These are phyloP conservation scores for Potamarius usumacintae DNA, from an alignment of 2,113 vertebrate genomes.

Conservation along the genomic window DNA sequence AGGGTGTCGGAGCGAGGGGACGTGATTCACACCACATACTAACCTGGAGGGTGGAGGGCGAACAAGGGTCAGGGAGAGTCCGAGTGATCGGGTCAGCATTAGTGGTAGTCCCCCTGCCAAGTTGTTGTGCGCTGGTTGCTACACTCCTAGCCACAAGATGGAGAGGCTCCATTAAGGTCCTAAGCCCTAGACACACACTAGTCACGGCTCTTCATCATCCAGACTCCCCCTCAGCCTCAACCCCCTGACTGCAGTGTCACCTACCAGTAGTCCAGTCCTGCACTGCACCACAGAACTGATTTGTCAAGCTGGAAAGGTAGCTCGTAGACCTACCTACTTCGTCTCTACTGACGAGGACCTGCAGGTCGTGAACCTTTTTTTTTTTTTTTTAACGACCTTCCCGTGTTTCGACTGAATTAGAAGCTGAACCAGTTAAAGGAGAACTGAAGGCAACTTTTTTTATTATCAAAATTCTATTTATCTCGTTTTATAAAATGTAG, in stretches of 20 bases:
- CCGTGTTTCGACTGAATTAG: background rate
- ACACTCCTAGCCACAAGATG: background rate
- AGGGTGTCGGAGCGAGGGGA: constrained; percentile 10
- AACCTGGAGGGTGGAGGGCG: constrained; percentile 23
- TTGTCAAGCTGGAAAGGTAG: background rate
- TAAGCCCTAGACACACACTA: background rate
- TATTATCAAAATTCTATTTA: no score
- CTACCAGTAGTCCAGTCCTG: background rate
- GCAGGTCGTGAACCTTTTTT: background rate
- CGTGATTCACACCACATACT: background rate
- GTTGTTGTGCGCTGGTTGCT: background rate
- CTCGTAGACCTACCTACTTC: no score
- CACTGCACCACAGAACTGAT: background rate
- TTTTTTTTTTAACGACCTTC: background rate
- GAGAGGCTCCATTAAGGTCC: constrained; percentile 14
- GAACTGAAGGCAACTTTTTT: no score
- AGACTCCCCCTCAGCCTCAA: background rate
- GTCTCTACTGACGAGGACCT: background rate
- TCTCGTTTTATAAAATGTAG: no score
- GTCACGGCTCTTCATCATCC: background rate
- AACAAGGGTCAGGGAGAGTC: constrained; percentile 7
- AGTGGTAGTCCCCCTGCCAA: background rate
- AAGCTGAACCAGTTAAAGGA: background rate
- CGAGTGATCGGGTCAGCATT: background rate
- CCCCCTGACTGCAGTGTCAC: background rate